Evolutionary conservation across 37 sponge, comb jelly and placozoan genomes (phyloP).

Genomic region (Hexactinellida sp.): DNA sequence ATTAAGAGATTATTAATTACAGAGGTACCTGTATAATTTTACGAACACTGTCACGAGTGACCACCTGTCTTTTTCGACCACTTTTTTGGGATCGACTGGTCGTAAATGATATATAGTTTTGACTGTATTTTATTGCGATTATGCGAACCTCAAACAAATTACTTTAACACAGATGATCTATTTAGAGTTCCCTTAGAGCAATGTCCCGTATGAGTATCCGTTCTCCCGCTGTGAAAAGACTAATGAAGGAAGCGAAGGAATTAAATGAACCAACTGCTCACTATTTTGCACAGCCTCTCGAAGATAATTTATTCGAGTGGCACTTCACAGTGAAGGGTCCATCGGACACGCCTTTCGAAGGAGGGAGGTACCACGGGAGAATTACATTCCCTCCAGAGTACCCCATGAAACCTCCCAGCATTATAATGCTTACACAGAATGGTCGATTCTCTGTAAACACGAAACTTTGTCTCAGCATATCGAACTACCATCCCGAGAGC

Average conservation of each 20-base stretch:
- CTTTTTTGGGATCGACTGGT: no score
- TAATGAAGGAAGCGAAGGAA: slow-evolving; percentile 95
- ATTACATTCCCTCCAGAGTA: slow-evolving; percentile 88
- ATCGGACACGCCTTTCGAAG: slow-evolving; percentile 61
- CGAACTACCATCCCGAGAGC: slow-evolving; percentile 86
- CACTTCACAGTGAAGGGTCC: slow-evolving; percentile 93
- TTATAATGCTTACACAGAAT: slow-evolving; percentile 87
- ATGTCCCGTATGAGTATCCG: not conserved
- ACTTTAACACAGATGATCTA: no score
- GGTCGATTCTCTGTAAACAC: slow-evolving; percentile 80
- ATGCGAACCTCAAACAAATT: no score
- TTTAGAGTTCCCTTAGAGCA: no score
- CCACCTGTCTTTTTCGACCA: no score
- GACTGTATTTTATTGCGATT: no score
- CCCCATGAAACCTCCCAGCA: slow-evolving; percentile 98
- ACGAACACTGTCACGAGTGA: no score
- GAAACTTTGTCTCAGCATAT: slow-evolving; percentile 94
- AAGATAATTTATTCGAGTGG: slow-evolving; percentile 97
- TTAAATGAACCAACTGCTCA: slow-evolving; percentile 71
- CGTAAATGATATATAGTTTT: no score
- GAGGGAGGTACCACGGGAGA: slow-evolving; percentile 85
- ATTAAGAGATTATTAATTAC: no score
- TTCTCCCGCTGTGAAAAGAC: slow-evolving; percentile 73
- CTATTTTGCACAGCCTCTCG: slow-evolving; percentile 81
- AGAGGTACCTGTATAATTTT: no score